These are phyloP conservation scores for Brachionus paranguensis DNA, from an alignment of 1,140 invertebrate species.

Conservation along the genomic window DNA sequence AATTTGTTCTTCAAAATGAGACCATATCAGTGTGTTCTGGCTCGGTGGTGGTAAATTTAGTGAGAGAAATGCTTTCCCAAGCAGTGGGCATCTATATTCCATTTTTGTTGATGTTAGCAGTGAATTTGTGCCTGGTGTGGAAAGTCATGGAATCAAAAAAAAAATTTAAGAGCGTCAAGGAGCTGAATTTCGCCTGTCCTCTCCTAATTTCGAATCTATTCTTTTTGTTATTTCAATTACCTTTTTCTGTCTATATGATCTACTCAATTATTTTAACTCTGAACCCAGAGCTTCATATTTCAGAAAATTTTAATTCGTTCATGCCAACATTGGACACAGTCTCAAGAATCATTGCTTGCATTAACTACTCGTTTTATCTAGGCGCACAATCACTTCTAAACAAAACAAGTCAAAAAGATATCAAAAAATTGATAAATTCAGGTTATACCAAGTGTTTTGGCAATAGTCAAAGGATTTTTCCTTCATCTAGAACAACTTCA, in stretches of 20 bases:
- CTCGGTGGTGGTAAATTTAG: background rate
- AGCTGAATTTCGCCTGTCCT: background rate
- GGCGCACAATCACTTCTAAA: background rate
- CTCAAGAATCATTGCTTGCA: background rate
- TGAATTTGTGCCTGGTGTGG: background rate
- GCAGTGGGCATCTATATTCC: background rate
- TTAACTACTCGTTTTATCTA: background rate
- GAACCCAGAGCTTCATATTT: background rate
- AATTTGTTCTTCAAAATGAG: background rate
- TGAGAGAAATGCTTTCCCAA: background rate
- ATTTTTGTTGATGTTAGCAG: background rate
- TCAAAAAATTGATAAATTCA: background rate
- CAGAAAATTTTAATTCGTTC: background rate
- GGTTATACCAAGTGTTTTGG: background rate
- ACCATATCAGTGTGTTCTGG: background rate
- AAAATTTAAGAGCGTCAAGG: background rate
- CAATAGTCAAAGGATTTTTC: background rate
- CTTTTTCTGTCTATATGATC: conserved; percentile 1
- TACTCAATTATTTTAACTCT: background rate
- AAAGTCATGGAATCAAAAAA: background rate
- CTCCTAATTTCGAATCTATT: background rate
- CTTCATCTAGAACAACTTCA: background rate
- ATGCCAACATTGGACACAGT: background rate
- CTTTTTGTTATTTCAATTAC: background rate
- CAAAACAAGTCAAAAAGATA: background rate